A percentile compares a stretch with the other conserved stretches of the same genome.
phyloP scores from a whole-genome alignment of 2,888 invertebrate species.

The Exephanes ischioxanthus region DNA sequence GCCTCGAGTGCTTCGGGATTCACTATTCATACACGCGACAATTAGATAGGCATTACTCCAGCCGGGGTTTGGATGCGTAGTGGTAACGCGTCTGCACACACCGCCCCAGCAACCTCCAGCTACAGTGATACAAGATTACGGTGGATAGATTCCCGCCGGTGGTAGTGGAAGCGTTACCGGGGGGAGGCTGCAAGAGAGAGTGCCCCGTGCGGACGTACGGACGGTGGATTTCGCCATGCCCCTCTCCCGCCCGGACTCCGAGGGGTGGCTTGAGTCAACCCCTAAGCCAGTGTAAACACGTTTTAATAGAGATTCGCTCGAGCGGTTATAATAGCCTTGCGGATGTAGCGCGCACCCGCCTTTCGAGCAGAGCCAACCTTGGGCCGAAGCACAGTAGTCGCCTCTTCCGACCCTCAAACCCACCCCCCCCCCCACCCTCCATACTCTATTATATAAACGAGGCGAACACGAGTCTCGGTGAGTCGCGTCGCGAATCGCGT shows the following conservation, averaged over 20 bases:
- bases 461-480: conserved; percentile 15
- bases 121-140: conserved; percentile 18
- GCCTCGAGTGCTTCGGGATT: conserved; percentile 85
- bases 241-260: conserved; percentile 38
- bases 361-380: conserved; percentile 63
- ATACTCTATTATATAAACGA: conserved; percentile 63
- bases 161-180: conserved; percentile 32
- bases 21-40: conserved; percentile 85
- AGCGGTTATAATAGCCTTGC: conserved; percentile 85
- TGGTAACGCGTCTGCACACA: conserved; percentile 46
- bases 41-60: conserved; percentile 85
- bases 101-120: conserved; percentile 20
- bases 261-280: conserved; percentile 84
- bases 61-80: conserved; percentile 43
- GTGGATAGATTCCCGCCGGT: background rate
- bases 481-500: conserved; percentile 59
- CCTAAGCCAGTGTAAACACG: conserved; percentile 85
- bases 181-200: conserved; percentile 23
- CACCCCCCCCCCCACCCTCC: conserved; percentile 8
- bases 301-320: conserved; percentile 85
- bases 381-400: conserved; percentile 40
- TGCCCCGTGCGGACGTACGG: conserved; percentile 58
- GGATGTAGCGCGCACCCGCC: conserved; percentile 81
- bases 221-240: conserved; percentile 49
- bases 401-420: conserved; percentile 5